phyloP scores from a whole-genome alignment of 2,888 invertebrate species.

The Pogonocherus hispidulus region DNA sequence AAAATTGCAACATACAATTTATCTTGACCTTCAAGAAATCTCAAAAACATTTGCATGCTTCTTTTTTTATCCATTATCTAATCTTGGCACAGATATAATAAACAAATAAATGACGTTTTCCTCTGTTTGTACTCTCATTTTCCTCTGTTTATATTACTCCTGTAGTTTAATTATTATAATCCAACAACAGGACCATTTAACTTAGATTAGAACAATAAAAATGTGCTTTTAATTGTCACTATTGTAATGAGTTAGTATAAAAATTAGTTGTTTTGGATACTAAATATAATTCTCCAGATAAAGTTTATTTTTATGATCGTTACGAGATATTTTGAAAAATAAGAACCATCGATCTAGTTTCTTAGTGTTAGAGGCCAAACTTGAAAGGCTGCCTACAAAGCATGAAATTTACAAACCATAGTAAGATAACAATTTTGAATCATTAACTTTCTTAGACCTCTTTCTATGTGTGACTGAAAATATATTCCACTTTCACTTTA shows the following conservation, averaged over 20 bases:
- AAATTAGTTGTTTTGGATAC: too few species aligned
- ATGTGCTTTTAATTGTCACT: too few species aligned
- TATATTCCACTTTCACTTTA: not conserved
- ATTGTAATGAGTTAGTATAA: too few species aligned
- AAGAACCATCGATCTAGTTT: too few species aligned
- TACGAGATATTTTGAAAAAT: too few species aligned
- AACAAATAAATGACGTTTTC: not conserved
- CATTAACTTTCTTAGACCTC: not conserved
- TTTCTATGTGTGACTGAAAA: not conserved
- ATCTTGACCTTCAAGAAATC: slow-evolving; percentile 21
- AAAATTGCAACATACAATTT: slow-evolving; percentile 24
- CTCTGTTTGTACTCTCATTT: not conserved
- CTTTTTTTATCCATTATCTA: slow-evolving; percentile 19
- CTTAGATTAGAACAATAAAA: too few species aligned
- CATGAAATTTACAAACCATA: not conserved
- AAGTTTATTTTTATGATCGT: too few species aligned
- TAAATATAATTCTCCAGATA: too few species aligned
- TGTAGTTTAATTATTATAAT: too few species aligned
- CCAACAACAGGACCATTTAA: too few species aligned
- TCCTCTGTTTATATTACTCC: not conserved
- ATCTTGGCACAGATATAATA: slow-evolving; percentile 9
- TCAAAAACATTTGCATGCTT: slow-evolving; percentile 14
- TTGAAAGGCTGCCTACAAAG: too few species aligned
- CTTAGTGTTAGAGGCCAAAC: too few species aligned
- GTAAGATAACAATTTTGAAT: not conserved